These are phyloP conservation scores for Anneissia japonica DNA, from an alignment of 35 echinoderm and acorn worm species.

Conservation along the genomic window DNA sequence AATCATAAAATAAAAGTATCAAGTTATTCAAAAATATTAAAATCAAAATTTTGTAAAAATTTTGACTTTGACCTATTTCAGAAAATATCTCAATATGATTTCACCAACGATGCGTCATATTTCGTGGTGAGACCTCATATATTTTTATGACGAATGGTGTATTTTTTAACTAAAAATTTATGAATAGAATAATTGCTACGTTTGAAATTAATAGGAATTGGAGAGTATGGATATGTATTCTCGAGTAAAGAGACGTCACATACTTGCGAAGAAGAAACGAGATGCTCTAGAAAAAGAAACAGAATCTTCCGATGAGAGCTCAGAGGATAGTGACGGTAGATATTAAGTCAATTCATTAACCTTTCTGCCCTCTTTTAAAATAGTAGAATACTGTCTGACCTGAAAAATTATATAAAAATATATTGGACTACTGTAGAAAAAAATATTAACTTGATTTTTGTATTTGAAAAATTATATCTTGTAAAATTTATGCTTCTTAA, in stretches of 20 bases:
- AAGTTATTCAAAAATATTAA: no score
- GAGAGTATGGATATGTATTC: constrained; percentile 71
- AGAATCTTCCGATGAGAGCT: neutral
- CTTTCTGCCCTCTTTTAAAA: neutral
- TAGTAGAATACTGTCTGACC: neutral
- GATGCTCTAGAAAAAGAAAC: neutral
- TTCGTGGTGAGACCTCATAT: no score
- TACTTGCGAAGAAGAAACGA: constrained; percentile 26
- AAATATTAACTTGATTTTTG: neutral
- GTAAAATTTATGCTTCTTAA: neutral
- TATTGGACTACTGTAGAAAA: constrained; percentile 1
- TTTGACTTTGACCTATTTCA: no score
- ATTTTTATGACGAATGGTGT: no score
- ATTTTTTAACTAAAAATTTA: neutral
- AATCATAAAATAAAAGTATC: no score
- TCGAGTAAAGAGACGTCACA: constrained; percentile 69
- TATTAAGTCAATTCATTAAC: neutral
- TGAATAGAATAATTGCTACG: neutral
- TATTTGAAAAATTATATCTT: neutral
- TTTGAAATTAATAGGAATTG: constrained; percentile 15
- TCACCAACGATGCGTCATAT: neutral
- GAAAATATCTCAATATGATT: neutral
- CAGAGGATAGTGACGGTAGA: constrained; percentile 16
- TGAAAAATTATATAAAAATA: neutral
- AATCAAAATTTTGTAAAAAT: no score